Conservation (phyloP, 1,140 invertebrate species). For the Papilio aristodemus region DNA sequence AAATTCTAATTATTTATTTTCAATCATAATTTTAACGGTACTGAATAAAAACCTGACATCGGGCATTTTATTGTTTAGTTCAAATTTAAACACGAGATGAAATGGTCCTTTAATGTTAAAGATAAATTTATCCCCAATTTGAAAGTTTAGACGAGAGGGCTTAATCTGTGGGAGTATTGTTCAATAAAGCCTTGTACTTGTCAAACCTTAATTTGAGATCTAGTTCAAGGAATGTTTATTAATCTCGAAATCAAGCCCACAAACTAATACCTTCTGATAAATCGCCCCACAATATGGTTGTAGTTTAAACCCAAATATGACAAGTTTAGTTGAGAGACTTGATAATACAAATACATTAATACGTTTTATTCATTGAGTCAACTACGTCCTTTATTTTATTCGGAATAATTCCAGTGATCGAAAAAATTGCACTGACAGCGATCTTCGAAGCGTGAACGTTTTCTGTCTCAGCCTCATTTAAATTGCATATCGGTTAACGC, state of each 20-base stretch:
- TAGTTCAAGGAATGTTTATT: conserved; percentile 12
- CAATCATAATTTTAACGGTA: neutral
- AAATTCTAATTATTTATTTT: neutral
- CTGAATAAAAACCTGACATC: neutral
- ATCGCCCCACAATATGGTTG: neutral
- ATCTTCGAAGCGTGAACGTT: conserved; percentile 2
- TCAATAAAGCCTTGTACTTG: neutral
- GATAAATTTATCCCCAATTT: conserved; percentile 3
- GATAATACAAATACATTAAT: neutral
- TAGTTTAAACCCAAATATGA: conserved; percentile 2
- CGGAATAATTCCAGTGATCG: neutral
- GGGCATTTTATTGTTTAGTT: neutral
- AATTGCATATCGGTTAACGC: conserved; percentile 2
- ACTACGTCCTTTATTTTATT: too few species aligned
- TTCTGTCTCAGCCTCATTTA: conserved; percentile 8
- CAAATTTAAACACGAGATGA: neutral
- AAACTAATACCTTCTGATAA: neutral
- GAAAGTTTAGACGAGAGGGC: neutral
- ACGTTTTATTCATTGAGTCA: too few species aligned
- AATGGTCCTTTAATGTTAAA: neutral
- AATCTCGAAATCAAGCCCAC: conserved; percentile 7
- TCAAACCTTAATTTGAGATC: conserved; percentile 1
- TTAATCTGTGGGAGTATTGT: neutral
- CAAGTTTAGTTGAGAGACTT: neutral
- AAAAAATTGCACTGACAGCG: conserved; percentile 12